Evolutionary conservation across 2,113 vertebrate genomes (phyloP), one percentile per base, ranked within the genome.

Genomic region (Beaufortia kweichowensis): DNA sequence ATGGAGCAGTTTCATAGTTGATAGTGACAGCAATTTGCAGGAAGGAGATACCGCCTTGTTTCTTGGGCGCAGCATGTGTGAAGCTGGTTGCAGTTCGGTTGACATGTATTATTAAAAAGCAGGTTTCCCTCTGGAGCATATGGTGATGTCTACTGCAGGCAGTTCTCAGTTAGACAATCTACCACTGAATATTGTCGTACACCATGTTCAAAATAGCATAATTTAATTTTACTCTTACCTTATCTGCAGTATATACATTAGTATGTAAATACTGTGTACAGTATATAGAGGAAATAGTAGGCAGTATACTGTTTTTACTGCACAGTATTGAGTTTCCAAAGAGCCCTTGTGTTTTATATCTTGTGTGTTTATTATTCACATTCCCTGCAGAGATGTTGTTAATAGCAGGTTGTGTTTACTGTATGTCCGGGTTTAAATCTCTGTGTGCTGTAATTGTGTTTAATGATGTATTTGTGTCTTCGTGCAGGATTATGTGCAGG

Each of bases 401-500:
- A 23, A 23, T 63, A 46, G 41, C 12, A 21, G 43, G 26, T 17
- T 48, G 19, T 64, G 15, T 23, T 23, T 48, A n/a, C n/a, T n/a
- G n/a, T n/a, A 33, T 8, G 6, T 29, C 10, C 17, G n/a, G 19
- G 48, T 53, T 53, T 53, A 53, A 53, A 21, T 53, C 48, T 53
- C 48, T 21, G n/a, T 2, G 24, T 41, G 63, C 14, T 56, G 55
- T 35, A 14, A 29, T 39, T 71, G 28, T 39, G 19, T 81, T 56
- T 56, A 14, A 29, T 53, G 24, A 15, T 11, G 0, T 83, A 3
- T 81, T 81, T 70, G 11, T 61, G 33, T 33, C 10, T 70, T 7
- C 72, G 28, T 77, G 15, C 89, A 99, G 97, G 96, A 98, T 86
- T 99, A 97, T 0, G 85, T 98, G 81, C 96, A 98, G 88, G 95